Conservation (phyloP, 1,140 invertebrate species). For the Achroia grisella region DNA sequence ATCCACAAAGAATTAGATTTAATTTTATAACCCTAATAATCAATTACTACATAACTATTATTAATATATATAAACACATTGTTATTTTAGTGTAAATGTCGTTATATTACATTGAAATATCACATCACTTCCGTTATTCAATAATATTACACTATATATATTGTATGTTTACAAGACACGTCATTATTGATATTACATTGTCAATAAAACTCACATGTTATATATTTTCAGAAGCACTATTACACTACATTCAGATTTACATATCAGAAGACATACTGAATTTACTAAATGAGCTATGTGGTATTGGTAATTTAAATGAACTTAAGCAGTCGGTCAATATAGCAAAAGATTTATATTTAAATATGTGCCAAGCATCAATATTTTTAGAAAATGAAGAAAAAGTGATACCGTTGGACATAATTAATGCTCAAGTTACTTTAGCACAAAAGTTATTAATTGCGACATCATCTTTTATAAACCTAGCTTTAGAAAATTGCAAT, state of each 20-base stretch:
- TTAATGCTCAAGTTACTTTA: not conserved
- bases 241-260: constrained; percentile 6
- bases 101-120: no score
- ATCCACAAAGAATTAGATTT: no score
- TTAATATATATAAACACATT: no score
- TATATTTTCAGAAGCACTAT: constrained; percentile 9
- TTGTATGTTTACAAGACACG: no score
- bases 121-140: no score
- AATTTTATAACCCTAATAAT: no score
- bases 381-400: not conserved
- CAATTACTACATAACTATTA: no score
- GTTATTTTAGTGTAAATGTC: no score
- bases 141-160: no score
- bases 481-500: not conserved
- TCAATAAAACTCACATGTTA: no score
- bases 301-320: not conserved
- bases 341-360: constrained; percentile 4
- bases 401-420: not conserved
- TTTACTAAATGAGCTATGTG: not conserved
- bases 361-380: not conserved
- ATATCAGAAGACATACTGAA: constrained; percentile 4
- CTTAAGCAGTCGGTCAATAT: constrained; percentile 2
- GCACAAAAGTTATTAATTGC: constrained; percentile 1
- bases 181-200: no score
- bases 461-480: not conserved